These are phyloP conservation scores for Equus przewalskii DNA, from an alignment of 2,113 vertebrate genomes.

Conservation along the genomic window DNA sequence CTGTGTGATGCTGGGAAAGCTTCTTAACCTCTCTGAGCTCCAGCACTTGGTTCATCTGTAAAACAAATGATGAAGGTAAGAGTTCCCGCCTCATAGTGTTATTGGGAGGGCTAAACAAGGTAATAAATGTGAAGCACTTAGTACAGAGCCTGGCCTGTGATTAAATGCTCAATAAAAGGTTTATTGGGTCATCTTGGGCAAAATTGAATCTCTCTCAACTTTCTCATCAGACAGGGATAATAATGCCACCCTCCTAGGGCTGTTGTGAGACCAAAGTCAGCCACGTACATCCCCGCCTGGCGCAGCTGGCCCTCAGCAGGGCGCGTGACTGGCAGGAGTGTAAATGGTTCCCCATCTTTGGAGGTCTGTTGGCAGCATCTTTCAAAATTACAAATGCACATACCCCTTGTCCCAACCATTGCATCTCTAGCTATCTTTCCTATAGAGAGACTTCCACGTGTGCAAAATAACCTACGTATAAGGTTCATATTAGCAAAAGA, in stretches of 20 bases:
- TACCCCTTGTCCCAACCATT: neutral
- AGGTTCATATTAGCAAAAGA: neutral
- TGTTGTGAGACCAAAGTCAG: neutral
- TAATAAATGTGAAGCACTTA: neutral
- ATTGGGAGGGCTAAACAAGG: neutral
- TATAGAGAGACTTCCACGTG: neutral
- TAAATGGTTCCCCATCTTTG: neutral
- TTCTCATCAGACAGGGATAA: neutral
- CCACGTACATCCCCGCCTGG: neutral
- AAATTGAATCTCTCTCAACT: neutral
- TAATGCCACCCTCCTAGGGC: neutral
- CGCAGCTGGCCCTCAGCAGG: neutral
- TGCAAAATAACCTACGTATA: neutral
- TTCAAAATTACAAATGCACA: neutral
- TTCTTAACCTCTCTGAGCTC: neutral
- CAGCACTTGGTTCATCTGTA: neutral
- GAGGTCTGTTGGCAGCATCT: neutral
- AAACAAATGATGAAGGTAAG: neutral
- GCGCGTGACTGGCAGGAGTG: too few species aligned
- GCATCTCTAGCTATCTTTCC: neutral
- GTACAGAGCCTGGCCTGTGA: neutral
- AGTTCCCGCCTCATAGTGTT: fast-evolving
- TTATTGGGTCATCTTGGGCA: conserved; percentile 8
- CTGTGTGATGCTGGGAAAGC: neutral
- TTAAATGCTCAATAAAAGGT: neutral